These are phyloP conservation scores for Trigoniulus corallinus DNA, from an alignment of 1,140 invertebrate species.

Conservation along the genomic window DNA sequence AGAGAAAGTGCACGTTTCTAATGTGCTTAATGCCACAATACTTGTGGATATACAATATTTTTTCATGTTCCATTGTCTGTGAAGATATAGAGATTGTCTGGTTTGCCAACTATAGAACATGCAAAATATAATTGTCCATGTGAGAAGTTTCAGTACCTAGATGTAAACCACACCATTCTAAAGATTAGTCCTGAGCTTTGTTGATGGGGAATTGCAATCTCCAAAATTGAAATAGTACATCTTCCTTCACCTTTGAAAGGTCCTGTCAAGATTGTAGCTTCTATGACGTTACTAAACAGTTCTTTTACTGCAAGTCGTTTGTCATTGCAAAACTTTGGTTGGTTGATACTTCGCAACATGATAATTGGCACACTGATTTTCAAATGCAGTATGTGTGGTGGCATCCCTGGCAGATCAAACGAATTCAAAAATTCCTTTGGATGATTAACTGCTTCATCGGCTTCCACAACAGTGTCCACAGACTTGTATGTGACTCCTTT, in stretches of 20 bases:
- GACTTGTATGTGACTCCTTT: conserved; percentile 17
- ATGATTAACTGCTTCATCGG: conserved; percentile 21
- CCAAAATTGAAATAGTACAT: conserved; percentile 8
- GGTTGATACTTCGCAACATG: conserved; percentile 13
- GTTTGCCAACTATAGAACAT: conserved; percentile 13
- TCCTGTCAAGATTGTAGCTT: too few species aligned
- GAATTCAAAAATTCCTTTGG: conserved; percentile 25
- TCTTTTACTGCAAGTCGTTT: conserved; percentile 9
- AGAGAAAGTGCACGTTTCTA: too few species aligned
- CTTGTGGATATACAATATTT: conserved; percentile 5
- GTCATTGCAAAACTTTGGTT: conserved; percentile 10
- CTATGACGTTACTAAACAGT: conserved; percentile 4
- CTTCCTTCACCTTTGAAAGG: conserved; percentile 9
- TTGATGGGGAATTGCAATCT: background rate
- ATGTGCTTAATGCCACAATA: conserved; percentile 2
- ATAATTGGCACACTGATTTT: conserved; percentile 13
- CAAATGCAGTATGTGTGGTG: conserved; percentile 15
- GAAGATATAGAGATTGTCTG: conserved; percentile 7
- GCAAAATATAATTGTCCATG: conserved; percentile 19
- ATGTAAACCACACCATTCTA: conserved; percentile 11
- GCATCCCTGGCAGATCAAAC: too few species aligned
- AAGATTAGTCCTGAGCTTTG: too few species aligned
- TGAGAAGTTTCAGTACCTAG: conserved; percentile 11
- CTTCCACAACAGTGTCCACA: too few species aligned
- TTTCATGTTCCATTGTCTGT: conserved; percentile 8